Evolutionary conservation across 1,140 invertebrate species (phyloP), one percentile per base, ranked within the genome.

Genomic region (Neodiprion lecontei): DNA sequence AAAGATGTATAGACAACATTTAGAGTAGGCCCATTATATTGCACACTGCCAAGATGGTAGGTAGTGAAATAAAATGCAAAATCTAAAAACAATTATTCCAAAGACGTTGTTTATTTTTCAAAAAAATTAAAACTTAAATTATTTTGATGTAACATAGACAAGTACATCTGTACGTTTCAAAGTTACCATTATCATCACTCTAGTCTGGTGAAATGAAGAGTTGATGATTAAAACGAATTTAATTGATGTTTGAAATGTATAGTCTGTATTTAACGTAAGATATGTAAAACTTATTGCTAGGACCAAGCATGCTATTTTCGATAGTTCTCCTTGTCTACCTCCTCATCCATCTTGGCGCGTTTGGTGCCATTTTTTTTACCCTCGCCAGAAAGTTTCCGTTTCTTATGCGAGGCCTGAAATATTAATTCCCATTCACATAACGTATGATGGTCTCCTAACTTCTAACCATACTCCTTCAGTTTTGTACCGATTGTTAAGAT

Each of bases 281-380:
- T 40, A 40, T 21, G 11, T 14, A 61, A 61, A 61, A 61, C 53
- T 61, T 61, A 61, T 14, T 61, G 11, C 53, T 61, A 61, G n/a
- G 53, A 61, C 53, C 53, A 61, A 61, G 11, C 53, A 61, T 61
- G 53, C 53, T 61, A 61, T 61, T 61, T 61, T 61, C 53, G 53
- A 61, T 61, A 61, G 53, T 61, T 61, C 82, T 85, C 88, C 83
- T 88, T 87, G 80, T 88, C 84, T 88, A 88, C 83, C 76, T 85
- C 85, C 83, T 86, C 86, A 74, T 86, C 85, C 83, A 85, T 78
- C 82, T 86, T 86, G 79, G 83, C 79, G 85, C 86, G 85, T 85
- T 89, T 87, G 83, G 86, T 86, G 80, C 87, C 86, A 85, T 89
- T 88, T 88, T 88, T 89, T 87, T 87, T 89, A 86, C 83, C 83